These are phyloP conservation scores for Thera obeliscata DNA, from an alignment of 2,888 invertebrate species.

Conservation along the genomic window DNA sequence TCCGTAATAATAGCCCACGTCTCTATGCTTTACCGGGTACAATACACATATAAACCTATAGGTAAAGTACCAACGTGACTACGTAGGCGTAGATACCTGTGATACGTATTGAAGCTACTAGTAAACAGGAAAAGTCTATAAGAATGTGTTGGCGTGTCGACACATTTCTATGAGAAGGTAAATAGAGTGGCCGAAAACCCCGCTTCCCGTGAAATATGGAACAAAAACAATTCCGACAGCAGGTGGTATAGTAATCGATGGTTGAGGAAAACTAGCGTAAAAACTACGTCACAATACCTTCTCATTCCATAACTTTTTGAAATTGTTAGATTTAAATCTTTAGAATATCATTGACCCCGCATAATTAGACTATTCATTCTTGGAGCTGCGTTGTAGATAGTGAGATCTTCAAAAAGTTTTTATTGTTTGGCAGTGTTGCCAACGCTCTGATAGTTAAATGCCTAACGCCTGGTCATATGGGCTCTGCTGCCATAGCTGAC, in stretches of 20 bases:
- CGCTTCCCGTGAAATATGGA: neutral
- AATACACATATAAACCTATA: too few species aligned
- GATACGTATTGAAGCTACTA: neutral
- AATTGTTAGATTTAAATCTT: constrained; percentile 20
- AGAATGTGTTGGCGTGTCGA: neutral
- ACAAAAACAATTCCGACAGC: constrained; percentile 12
- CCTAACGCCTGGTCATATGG: constrained; percentile 48
- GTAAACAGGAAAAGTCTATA: constrained; percentile 19
- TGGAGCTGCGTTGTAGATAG: constrained; percentile 3
- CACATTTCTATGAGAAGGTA: constrained; percentile 1
- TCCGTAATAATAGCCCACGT: constrained; percentile 15
- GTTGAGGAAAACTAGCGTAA: constrained; percentile 27
- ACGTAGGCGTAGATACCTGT: neutral
- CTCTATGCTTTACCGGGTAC: neutral
- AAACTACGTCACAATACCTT: constrained; percentile 16
- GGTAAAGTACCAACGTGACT: neutral
- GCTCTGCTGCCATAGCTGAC: constrained; percentile 44
- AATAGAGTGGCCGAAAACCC: neutral
- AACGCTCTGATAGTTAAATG: constrained; percentile 45
- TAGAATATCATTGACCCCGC: constrained; percentile 15
- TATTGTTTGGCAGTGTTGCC: constrained; percentile 52
- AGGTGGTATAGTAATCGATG: constrained; percentile 17
- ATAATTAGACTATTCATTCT: constrained; percentile 17
- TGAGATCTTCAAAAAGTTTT: constrained; percentile 8
- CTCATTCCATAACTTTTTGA: constrained; percentile 2